These are phyloP conservation scores for Lasiurus cinereus DNA, from an alignment of 2,113 vertebrate species.

Conservation along the genomic window DNA sequence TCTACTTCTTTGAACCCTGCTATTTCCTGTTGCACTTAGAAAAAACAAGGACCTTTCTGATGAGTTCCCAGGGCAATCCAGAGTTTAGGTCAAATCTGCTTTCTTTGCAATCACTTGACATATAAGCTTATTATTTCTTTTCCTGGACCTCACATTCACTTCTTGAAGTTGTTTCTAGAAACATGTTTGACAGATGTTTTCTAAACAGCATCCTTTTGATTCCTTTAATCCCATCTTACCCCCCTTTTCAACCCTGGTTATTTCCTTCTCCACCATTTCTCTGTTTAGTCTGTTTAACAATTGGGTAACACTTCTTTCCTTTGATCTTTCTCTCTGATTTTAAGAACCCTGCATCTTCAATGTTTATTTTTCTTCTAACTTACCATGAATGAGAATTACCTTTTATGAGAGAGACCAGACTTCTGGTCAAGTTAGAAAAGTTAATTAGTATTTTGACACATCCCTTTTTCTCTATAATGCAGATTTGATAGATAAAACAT, in stretches of 20 bases:
- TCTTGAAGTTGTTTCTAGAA: slow-evolving; percentile 16
- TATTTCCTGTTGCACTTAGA: slow-evolving; percentile 33
- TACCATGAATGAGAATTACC: slow-evolving; percentile 27
- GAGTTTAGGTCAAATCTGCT: slow-evolving; percentile 51
- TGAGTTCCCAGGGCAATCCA: slow-evolving; percentile 4
- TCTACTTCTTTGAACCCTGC: background rate
- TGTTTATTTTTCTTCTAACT: slow-evolving; percentile 52
- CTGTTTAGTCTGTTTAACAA: slow-evolving; percentile 17
- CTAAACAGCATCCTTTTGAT: background rate
- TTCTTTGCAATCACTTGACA: slow-evolving; percentile 55
- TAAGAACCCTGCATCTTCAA: background rate
- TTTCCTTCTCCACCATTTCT: background rate
- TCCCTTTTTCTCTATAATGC: background rate
- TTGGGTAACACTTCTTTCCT: background rate
- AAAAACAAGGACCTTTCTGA: slow-evolving; percentile 9
- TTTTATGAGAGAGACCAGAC: slow-evolving; percentile 28
- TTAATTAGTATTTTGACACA: background rate
- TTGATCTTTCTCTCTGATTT: slow-evolving; percentile 34
- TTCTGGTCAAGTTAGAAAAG: slow-evolving; percentile 5
- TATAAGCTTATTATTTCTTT: slow-evolving; percentile 51
- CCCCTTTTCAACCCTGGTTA: background rate
- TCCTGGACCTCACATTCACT: background rate
- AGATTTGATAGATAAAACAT: background rate
- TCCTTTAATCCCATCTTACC: background rate
- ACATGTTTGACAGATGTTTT: background rate